phyloP scores from a whole-genome alignment of 1,140 invertebrate genomes.

The Aphis gossypii region DNA sequence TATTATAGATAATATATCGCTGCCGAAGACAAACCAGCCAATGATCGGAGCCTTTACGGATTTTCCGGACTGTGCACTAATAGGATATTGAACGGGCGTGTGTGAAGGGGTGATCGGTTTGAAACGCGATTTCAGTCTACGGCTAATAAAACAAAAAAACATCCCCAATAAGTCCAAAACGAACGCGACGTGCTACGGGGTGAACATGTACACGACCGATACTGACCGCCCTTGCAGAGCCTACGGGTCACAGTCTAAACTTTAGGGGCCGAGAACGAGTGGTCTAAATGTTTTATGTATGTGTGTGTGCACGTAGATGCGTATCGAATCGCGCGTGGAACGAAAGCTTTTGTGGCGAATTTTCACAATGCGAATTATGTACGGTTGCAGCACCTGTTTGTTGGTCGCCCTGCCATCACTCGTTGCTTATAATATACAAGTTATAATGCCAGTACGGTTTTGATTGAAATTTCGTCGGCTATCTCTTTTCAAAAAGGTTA shows the following conservation, averaged over 20 bases:
- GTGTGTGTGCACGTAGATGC: neutral
- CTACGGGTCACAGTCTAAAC: neutral
- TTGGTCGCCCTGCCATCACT: neutral
- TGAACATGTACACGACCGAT: neutral
- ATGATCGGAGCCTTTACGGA: constrained; percentile 7
- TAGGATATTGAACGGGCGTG: constrained; percentile 40
- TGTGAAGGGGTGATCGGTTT: neutral
- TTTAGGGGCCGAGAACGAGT: neutral
- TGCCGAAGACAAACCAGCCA: constrained; percentile 9
- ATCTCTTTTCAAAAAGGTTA: neutral
- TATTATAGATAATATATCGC: neutral
- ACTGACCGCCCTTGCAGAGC: neutral
- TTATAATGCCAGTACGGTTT: constrained; percentile 6
- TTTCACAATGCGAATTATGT: constrained; percentile 54
- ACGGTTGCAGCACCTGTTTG: constrained; percentile 56
- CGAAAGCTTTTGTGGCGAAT: constrained; percentile 53
- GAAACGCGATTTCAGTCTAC: neutral
- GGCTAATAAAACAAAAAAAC: neutral
- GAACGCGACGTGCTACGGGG: neutral
- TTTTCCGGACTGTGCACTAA: constrained; percentile 43
- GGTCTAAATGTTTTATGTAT: neutral
- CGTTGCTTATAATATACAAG: neutral
- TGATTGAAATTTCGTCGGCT: constrained; percentile 35
- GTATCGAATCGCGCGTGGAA: constrained; percentile 49
- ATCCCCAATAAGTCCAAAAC: neutral